A percentile compares a stretch with the other conserved stretches of the same genome.
Conservation (phyloP, 2,888 invertebrate species). For the Scrobipalpa costella region DNA sequence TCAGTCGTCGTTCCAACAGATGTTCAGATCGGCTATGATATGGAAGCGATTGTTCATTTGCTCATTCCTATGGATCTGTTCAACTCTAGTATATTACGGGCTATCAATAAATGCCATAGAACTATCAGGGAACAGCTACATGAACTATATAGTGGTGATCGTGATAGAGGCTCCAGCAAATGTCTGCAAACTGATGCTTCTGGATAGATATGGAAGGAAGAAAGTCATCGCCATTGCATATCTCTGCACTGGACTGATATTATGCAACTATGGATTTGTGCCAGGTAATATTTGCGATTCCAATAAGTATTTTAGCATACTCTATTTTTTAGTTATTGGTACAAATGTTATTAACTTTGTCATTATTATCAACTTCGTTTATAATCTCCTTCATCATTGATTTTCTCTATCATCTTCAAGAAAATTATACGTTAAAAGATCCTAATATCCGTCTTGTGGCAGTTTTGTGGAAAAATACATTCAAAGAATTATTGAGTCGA, state of each 20-base stretch:
- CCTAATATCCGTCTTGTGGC: too few relatives aligned
- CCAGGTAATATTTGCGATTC: slow-evolving; percentile 69
- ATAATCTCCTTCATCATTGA: too few relatives aligned
- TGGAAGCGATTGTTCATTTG: slow-evolving; percentile 83
- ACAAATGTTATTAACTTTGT: too few relatives aligned
- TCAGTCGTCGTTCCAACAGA: slow-evolving; percentile 65
- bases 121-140: slow-evolving; percentile 87
- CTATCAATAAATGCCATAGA: slow-evolving; percentile 89
- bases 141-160: slow-evolving; percentile 86
- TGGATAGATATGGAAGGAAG: slow-evolving; percentile 85
- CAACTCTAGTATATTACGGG: slow-evolving; percentile 90
- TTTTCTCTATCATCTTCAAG: too few relatives aligned
- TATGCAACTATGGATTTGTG: slow-evolving; percentile 83
- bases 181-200: slow-evolving; percentile 82
- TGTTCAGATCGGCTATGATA: slow-evolving; percentile 74
- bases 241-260: slow-evolving; percentile 83
- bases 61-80: slow-evolving; percentile 89
- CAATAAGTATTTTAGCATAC: too few relatives aligned
- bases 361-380: too few relatives aligned
- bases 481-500: too few relatives aligned
- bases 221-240: slow-evolving; percentile 83
- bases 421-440: too few relatives aligned
- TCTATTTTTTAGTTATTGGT: too few relatives aligned
- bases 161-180: slow-evolving; percentile 89
- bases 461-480: too few relatives aligned